Conservation (phyloP, 2,113 vertebrate species). For the Daboia siamensis region DNA sequence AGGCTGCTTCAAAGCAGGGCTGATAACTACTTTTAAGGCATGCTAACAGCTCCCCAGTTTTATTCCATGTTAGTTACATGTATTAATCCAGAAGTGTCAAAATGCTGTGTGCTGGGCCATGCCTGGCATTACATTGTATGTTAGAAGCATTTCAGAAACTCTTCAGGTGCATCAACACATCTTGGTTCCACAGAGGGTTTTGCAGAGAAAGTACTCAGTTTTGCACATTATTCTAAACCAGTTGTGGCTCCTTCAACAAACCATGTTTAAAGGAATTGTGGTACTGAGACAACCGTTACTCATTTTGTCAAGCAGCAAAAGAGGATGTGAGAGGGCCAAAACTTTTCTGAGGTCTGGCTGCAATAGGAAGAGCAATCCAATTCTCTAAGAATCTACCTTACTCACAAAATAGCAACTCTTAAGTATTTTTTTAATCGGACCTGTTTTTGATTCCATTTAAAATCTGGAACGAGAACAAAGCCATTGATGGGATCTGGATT, state of each 20-base stretch:
- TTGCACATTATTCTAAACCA: neutral
- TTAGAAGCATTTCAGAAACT: neutral
- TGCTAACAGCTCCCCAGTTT: neutral
- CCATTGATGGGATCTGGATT: conserved; percentile 81
- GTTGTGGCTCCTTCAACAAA: neutral
- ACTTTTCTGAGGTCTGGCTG: neutral
- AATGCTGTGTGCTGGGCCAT: neutral
- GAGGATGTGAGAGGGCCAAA: neutral
- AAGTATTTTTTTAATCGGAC: conserved; percentile 59
- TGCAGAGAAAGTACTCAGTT: neutral
- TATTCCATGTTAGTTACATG: neutral
- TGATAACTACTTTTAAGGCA: neutral
- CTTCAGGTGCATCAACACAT: neutral
- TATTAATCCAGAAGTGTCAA: neutral
- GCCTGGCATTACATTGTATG: neutral
- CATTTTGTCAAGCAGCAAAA: neutral
- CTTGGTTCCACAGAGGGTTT: neutral
- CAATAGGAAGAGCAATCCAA: neutral
- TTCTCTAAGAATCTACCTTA: neutral
- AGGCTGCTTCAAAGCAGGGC: neutral
- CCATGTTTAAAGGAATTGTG: neutral
- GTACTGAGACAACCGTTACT: neutral
- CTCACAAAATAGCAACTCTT: neutral
- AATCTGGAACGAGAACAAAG: conserved; percentile 91
- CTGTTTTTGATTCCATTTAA: conserved; percentile 97